phyloP scores from a whole-genome alignment of 2,113 vertebrate species.

The Corythornis vintsioides region DNA sequence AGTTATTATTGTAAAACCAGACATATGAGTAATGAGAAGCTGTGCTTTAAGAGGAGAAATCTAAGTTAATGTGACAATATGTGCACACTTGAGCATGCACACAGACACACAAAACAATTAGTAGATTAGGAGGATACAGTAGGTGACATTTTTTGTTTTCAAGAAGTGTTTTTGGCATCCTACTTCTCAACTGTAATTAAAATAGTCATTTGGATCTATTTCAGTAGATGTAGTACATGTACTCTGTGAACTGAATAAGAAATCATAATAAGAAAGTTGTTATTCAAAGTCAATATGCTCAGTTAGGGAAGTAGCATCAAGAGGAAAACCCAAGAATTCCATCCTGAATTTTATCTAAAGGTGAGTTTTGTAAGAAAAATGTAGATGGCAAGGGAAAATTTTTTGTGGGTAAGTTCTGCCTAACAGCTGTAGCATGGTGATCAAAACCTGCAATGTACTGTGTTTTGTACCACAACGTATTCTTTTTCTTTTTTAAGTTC shows the following conservation, averaged over 20 bases:
- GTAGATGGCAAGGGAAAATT: no score
- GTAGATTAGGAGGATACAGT: neutral
- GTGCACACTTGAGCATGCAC: neutral
- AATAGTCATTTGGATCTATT: conserved; percentile 28
- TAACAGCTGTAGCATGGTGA: no score
- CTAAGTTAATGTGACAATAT: neutral
- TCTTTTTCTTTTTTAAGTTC: no score
- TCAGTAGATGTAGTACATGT: neutral
- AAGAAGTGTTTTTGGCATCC: neutral
- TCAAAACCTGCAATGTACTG: no score
- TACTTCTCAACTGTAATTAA: neutral
- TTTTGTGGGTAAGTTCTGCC: no score
- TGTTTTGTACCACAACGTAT: no score
- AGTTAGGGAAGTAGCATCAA: neutral
- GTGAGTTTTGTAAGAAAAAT: neutral
- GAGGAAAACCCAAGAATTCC: neutral
- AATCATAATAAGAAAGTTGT: neutral
- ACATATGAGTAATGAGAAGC: neutral
- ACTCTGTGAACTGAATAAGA: neutral
- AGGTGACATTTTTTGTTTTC: neutral
- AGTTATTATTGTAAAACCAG: neutral
- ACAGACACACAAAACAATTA: neutral
- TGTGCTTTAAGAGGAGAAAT: neutral
- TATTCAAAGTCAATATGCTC: neutral
- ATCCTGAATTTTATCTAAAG: neutral